Evolutionary conservation across 1,140 invertebrate genomes (phyloP), one percentile per base, ranked within the genome.

Genomic region (Zaprionus tsacasi): DNA sequence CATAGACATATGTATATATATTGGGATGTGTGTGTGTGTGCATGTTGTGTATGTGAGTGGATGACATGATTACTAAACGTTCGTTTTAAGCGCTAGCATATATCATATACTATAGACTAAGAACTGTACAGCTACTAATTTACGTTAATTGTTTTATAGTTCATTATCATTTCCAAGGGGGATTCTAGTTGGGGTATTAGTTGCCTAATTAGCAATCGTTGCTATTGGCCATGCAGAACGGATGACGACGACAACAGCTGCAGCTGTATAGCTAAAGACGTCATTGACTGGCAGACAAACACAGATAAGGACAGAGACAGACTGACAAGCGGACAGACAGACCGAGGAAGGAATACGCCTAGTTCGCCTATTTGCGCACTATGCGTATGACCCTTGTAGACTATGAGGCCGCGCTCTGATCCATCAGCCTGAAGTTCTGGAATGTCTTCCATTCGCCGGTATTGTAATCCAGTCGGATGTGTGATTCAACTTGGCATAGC

Each of bases 381-480:
- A 86, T 86, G 78, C 83, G 83, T 89, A 88, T 88, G 48, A 89
- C 78, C 81, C 81, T 89, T 60, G 85, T 83, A 59, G 85, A 89
- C 85, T 89, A 89, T 76, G 85, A 89, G 71, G 85, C 85, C 13
- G 81, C 78, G 33, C 36, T 90, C 76, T 92, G 92, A 69, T 93
- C 93, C 45, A 94, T 91, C 38, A 94, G 90, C 67, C 94, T 92
- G 78, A 94, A 94, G 82, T 97, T 97, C 82, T 96, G 96, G 79
- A 97, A 96, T 74, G 96, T 94, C 90, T 97, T 97, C 96, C 96
- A 97, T 92, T 97, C 96, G 15, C 96, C 96, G 48, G 96, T 97
- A 60, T 95, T 95, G 91, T 97, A 98, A 91, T 98, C 97, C 96
- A 98, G 96, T 92, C 97, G 96, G 93, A 98, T 97, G 90, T 96